Evolutionary conservation across 2,888 invertebrate genomes (phyloP).

Genomic region (Archaeoteleia sp.): DNA sequence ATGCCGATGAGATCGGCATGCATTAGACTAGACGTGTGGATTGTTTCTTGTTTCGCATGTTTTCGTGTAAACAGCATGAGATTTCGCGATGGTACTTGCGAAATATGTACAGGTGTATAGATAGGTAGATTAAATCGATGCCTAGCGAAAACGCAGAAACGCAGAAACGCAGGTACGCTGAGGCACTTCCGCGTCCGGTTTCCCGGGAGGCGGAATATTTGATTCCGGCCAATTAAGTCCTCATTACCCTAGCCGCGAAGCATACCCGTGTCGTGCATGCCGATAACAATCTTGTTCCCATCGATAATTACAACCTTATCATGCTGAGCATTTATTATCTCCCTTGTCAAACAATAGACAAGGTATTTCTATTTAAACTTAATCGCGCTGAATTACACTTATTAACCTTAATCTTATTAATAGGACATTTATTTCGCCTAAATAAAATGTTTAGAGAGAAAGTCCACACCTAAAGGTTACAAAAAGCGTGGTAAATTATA

Average conservation of each 20-base stretch:
- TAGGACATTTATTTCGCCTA: no score
- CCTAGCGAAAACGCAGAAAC: constrained; percentile 45
- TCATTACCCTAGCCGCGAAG: constrained; percentile 44
- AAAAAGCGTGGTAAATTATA: no score
- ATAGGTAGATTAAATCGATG: constrained; percentile 49
- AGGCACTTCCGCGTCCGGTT: constrained; percentile 47
- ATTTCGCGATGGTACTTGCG: constrained; percentile 51
- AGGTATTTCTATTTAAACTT: no score
- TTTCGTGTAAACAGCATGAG: constrained; percentile 53
- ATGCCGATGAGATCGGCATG: no score
- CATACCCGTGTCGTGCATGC: constrained; percentile 28
- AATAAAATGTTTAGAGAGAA: no score
- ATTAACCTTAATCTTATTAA: no score
- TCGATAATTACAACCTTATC: constrained; percentile 38
- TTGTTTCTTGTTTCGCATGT: constrained; percentile 51
- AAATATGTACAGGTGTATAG: constrained; percentile 44
- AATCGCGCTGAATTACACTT: no score
- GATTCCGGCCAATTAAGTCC: constrained; percentile 48
- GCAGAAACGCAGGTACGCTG: no score
- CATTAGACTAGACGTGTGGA: no score
- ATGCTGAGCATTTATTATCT: constrained; percentile 20
- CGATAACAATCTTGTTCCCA: constrained; percentile 35
- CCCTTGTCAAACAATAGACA: constrained; percentile 6
- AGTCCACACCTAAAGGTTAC: no score
- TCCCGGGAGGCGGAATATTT: constrained; percentile 44